Percentiles rank a stretch among this genome's conserved stretches.
Evolutionary conservation across 2,113 vertebrate genomes (phyloP).

Genomic region (Oceanites oceanicus): DNA sequence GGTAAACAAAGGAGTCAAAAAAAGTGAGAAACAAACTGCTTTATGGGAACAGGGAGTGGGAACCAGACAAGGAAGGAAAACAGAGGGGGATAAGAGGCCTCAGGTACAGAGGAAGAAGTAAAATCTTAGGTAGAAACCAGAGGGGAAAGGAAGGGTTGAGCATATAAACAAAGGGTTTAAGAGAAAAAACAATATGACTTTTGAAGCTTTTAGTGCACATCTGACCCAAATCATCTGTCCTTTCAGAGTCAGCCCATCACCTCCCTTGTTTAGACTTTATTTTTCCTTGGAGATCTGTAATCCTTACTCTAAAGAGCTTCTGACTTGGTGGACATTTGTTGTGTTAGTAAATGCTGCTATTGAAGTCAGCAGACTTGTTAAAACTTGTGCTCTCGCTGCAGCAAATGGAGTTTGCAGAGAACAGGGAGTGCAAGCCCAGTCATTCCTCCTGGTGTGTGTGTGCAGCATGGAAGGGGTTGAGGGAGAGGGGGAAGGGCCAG

Average conservation of each 20-base stretch:
- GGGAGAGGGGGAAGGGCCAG: not conserved
- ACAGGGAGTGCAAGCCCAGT: not conserved
- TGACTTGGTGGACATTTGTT: conserved; percentile 48
- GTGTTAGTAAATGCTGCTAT: conserved; percentile 32
- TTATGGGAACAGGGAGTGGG: not conserved
- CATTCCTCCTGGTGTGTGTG: not conserved
- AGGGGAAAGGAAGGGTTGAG: conserved; percentile 12
- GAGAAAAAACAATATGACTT: conserved; percentile 35
- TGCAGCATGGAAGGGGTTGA: not conserved
- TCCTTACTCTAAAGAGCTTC: conserved; percentile 50
- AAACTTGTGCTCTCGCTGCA: conserved; percentile 31
- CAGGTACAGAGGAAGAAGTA: conserved; percentile 33
- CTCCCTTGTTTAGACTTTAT: conserved; percentile 46
- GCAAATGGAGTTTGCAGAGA: not conserved
- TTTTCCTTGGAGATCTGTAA: conserved; percentile 41
- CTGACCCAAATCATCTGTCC: conserved; percentile 58
- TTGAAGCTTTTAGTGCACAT: conserved; percentile 50
- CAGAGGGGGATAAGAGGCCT: not conserved
- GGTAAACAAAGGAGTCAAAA: conserved; percentile 3
- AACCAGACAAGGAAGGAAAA: conserved; percentile 10
- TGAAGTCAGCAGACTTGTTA: conserved; percentile 60
- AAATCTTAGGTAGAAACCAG: conserved; percentile 20
- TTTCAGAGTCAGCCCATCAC: conserved; percentile 39
- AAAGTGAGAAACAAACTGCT: not conserved
- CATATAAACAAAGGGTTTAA: conserved; percentile 54